Evolutionary conservation across 2,888 invertebrate species (phyloP).

Genomic region (Tridacna crocea): DNA sequence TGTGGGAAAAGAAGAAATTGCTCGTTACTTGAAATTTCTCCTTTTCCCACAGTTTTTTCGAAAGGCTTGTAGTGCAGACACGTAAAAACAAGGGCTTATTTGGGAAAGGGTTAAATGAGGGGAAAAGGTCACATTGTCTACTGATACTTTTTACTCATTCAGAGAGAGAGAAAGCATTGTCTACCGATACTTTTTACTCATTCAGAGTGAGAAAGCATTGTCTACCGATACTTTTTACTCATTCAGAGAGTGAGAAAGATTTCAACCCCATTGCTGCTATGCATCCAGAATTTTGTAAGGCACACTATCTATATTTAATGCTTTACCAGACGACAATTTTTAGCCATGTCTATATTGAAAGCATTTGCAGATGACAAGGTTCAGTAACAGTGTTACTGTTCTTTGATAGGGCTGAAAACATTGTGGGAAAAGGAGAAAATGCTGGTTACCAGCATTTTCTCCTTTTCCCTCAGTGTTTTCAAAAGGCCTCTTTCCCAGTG

Average conservation of each 20-base stretch:
- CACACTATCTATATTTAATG: background rate
- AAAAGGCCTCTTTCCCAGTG: no score
- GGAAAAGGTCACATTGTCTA: background rate
- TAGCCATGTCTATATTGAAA: no score
- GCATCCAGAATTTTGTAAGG: background rate
- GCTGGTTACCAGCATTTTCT: no score
- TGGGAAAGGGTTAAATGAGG: no score
- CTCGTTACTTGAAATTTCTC: background rate
- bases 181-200: background rate
- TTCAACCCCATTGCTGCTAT: background rate
- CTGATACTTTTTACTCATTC: background rate
- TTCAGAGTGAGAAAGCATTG: background rate
- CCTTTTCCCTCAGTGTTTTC: no score
- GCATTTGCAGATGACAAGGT: no score
- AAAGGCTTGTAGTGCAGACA: background rate
- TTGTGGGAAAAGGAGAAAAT: no score
- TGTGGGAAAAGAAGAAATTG: background rate
- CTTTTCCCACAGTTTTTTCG: background rate
- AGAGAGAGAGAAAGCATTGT: background rate
- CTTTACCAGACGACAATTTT: no score
- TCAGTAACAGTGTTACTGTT: no score
- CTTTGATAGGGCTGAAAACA: no score
- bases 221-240: background rate
- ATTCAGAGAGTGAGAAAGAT: background rate
- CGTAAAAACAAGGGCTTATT: no score